Evolutionary conservation across 1,140 invertebrate genomes (phyloP).

Genomic region (Diorhabda sublineata): DNA sequence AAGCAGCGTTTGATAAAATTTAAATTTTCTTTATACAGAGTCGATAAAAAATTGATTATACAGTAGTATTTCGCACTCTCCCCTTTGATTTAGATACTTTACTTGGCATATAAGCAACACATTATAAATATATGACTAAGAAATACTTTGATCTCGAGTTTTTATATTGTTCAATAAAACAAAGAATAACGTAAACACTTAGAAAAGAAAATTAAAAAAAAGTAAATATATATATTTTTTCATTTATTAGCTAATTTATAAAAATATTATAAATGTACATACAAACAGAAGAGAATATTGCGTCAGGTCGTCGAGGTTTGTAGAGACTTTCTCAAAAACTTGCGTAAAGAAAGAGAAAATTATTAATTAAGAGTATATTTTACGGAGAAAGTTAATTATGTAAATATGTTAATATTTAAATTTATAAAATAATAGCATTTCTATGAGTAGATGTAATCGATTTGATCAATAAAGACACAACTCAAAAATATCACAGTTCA

Average conservation of each 20-base stretch:
- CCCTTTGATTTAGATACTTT: not conserved
- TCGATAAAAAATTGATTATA: not conserved
- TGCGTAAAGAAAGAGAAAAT: too few relatives aligned
- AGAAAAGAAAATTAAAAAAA: not conserved
- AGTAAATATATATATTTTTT: not conserved
- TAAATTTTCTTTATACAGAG: not conserved
- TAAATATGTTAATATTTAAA: too few relatives aligned
- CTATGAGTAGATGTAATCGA: too few relatives aligned
- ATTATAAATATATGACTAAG: slow-evolving; percentile 1
- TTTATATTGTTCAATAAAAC: not conserved
- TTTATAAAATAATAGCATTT: too few relatives aligned
- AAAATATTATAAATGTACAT: not conserved
- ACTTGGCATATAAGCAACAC: not conserved
- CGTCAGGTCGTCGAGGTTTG: not conserved
- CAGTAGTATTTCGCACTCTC: not conserved
- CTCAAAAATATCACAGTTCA: too few relatives aligned
- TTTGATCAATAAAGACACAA: too few relatives aligned
- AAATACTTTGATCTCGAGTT: not conserved
- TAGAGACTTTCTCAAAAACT: not conserved
- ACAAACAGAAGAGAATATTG: not conserved
- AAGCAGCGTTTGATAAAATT: too few relatives aligned
- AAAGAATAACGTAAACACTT: not conserved
- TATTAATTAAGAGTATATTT: too few relatives aligned
- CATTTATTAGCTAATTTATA: not conserved
- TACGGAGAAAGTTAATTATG: too few relatives aligned